Evolutionary conservation across 2,797 vertebrate species (phyloP).

Genomic region (Brachymystax lenok): DNA sequence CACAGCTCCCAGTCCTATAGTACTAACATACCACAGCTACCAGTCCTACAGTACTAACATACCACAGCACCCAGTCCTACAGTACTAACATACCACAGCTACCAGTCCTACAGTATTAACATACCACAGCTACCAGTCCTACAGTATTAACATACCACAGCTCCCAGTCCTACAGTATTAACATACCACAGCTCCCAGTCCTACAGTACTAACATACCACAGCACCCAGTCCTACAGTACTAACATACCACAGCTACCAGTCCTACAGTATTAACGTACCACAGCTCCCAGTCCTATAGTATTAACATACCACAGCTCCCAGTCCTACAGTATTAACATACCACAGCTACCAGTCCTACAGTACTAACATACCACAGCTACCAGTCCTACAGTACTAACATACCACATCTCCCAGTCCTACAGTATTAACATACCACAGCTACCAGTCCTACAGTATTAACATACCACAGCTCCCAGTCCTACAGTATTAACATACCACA

Average conservation of each 20-base stretch:
- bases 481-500: too few species aligned
- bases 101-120: not conserved
- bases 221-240: not conserved
- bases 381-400: not conserved
- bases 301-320: too few species aligned
- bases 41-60: not conserved
- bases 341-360: not conserved
- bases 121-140: too few species aligned
- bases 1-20: not conserved
- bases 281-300: not conserved
- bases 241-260: not conserved
- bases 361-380: not conserved
- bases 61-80: not conserved
- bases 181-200: not conserved
- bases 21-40: too few species aligned
- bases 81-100: not conserved
- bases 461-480: not conserved
- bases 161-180: not conserved
- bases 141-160: not conserved
- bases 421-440: not conserved
- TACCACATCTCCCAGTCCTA: too few species aligned
- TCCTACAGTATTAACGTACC: not conserved
- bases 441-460: not conserved
- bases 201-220: too few species aligned
- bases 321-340: not conserved